Evolutionary conservation across 2,888 invertebrate genomes (phyloP).

Genomic region (Bombylius major): DNA sequence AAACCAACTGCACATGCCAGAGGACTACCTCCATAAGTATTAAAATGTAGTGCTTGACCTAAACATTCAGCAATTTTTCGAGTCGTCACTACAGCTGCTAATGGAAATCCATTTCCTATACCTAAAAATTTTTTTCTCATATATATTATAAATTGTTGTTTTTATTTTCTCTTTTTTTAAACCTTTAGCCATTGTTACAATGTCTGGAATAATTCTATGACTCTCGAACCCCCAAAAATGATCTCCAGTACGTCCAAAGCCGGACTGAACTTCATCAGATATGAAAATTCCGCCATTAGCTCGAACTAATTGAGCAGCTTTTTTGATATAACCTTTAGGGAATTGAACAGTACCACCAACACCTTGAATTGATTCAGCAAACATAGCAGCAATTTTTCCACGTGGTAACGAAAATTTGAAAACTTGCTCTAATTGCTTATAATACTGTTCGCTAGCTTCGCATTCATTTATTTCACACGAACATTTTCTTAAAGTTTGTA

Average conservation of each 20-base stretch:
- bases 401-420: conserved; percentile 67
- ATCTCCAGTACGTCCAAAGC: conserved; percentile 89
- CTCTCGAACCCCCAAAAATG: conserved; percentile 94
- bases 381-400: conserved; percentile 72
- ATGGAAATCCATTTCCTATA: conserved; percentile 90
- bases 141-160: too few species aligned
- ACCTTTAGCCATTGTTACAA: conserved; percentile 92
- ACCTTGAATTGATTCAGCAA: conserved; percentile 94
- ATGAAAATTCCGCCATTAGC: conserved; percentile 78
- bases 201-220: conserved; percentile 79
- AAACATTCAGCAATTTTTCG: conserved; percentile 72
- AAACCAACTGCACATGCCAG: conserved; percentile 76
- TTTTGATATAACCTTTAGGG: conserved; percentile 73
- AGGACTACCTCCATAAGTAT: conserved; percentile 94
- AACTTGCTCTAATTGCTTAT: conserved; percentile 57
- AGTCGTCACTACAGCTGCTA: conserved; percentile 91
- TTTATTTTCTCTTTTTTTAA: neutral
- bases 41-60: conserved; percentile 70
- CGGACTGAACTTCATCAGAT: conserved; percentile 94
- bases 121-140: conserved; percentile 18
- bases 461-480: conserved; percentile 50
- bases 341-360: conserved; percentile 90
- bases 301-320: conserved; percentile 64
- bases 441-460: conserved; percentile 62
- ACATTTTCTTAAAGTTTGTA: conserved; percentile 58